A percentile compares a stretch with the other conserved stretches of the same genome.
These are phyloP conservation scores for Xiphophorus birchmanni DNA, from an alignment of 2,797 vertebrate species.

Conservation along the genomic window DNA sequence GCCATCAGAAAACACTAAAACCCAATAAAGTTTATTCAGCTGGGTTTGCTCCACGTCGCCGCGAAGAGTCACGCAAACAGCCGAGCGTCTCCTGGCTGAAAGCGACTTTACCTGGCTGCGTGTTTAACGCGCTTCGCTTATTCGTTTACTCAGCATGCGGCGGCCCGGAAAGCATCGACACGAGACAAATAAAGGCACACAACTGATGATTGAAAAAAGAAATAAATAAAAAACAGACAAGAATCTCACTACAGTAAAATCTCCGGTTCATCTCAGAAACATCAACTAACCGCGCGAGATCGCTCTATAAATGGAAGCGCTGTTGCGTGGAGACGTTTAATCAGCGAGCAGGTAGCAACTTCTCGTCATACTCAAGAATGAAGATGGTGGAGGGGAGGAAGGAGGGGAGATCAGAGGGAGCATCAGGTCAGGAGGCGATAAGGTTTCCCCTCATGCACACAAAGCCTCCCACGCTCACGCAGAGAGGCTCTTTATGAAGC, in stretches of 20 bases:
- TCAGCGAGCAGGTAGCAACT: conserved; percentile 50
- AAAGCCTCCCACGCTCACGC: conserved; percentile 19
- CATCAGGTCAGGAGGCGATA: conserved; percentile 24
- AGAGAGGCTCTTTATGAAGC: conserved; percentile 17
- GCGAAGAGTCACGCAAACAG: conserved; percentile 26
- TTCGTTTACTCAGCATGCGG: conserved; percentile 10
- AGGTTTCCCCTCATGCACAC: conserved; percentile 16
- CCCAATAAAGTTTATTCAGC: conserved; percentile 55
- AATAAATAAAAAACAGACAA: neutral
- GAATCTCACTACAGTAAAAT: conserved; percentile 1
- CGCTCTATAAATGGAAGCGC: conserved; percentile 51
- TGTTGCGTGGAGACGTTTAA: conserved; percentile 56
- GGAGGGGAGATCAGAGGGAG: conserved; percentile 18
- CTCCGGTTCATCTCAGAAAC: conserved; percentile 7
- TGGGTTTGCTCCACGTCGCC: conserved; percentile 15
- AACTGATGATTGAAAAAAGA: neutral
- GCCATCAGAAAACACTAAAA: conserved; percentile 26
- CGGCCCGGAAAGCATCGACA: neutral
- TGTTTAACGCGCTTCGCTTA: conserved; percentile 20
- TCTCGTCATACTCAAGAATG: conserved; percentile 62
- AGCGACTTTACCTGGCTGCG: conserved; percentile 10
- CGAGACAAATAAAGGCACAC: conserved; percentile 17
- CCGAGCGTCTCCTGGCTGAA: conserved; percentile 19
- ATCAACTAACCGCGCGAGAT: conserved; percentile 21
- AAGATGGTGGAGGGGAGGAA: conserved; percentile 42